These are phyloP conservation scores for Myrmophylax atrothorax DNA, from an alignment of 2,113 vertebrate genomes.

Conservation along the genomic window DNA sequence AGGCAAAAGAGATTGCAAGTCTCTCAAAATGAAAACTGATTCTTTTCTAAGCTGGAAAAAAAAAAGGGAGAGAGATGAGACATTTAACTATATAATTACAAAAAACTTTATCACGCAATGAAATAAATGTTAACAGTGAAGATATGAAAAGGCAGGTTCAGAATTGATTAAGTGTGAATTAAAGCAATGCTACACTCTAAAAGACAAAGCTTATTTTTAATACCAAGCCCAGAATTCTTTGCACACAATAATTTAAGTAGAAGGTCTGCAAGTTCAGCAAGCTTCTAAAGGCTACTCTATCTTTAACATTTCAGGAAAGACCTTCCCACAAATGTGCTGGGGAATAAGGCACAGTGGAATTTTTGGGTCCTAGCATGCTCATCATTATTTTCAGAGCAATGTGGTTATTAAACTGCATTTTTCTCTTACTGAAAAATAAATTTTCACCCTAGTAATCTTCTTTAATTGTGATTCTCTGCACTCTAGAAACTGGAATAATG, in stretches of 20 bases:
- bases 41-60: neutral
- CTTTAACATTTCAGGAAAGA: neutral
- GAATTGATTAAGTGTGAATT: neutral
- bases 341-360: neutral
- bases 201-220: neutral
- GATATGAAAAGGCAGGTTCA: neutral
- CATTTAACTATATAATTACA: neutral
- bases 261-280: neutral
- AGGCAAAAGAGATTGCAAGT: neutral
- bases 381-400: neutral
- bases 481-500: neutral
- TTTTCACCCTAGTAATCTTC: neutral
- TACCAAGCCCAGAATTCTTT: neutral
- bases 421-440: neutral
- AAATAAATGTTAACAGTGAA: neutral
- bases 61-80: neutral
- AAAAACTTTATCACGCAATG: neutral
- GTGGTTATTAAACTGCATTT: neutral
- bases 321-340: neutral
- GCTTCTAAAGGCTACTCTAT: neutral
- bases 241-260: neutral
- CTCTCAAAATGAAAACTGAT: neutral
- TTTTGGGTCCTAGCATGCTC: neutral
- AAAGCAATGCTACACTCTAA: neutral
- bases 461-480: neutral